A percentile compares a stretch with the other conserved stretches of the same genome.
Conservation (phyloP, 2,888 invertebrate genomes). For the Dorcus hopei region DNA sequence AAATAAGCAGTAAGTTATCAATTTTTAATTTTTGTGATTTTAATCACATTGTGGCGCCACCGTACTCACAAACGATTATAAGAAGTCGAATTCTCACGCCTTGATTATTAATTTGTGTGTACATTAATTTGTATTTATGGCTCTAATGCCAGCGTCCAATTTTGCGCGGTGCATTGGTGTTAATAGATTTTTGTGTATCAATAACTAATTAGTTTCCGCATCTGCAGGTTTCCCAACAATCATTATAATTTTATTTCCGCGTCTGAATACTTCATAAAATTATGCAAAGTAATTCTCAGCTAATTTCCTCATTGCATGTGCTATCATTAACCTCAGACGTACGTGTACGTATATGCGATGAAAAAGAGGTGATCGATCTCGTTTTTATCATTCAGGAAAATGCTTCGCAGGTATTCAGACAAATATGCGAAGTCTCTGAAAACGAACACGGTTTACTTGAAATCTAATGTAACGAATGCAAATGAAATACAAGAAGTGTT, state of each 20-base stretch:
- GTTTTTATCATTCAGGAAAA: too few species aligned
- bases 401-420: too few species aligned
- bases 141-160: too few species aligned
- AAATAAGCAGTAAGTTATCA: constrained; percentile 5
- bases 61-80: neutral
- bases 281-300: neutral
- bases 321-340: too few species aligned
- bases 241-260: neutral
- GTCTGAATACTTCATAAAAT: neutral
- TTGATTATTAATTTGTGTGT: constrained; percentile 4
- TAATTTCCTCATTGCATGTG: neutral
- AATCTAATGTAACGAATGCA: too few species aligned
- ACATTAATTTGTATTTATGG: neutral
- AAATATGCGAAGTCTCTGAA: too few species aligned
- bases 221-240: too few species aligned
- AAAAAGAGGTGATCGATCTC: too few species aligned
- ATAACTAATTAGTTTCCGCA: neutral
- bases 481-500: too few species aligned
- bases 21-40: constrained; percentile 7
- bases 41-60: constrained; percentile 8
- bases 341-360: too few species aligned
- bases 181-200: neutral
- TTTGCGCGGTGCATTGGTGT: too few species aligned
- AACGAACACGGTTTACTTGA: too few species aligned
- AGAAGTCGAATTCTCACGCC: constrained; percentile 6